Percentiles rank a stretch among this genome's conserved stretches.
These are phyloP conservation scores for Dryobota labecula DNA, from an alignment of 2,888 invertebrate genomes.

Conservation along the genomic window DNA sequence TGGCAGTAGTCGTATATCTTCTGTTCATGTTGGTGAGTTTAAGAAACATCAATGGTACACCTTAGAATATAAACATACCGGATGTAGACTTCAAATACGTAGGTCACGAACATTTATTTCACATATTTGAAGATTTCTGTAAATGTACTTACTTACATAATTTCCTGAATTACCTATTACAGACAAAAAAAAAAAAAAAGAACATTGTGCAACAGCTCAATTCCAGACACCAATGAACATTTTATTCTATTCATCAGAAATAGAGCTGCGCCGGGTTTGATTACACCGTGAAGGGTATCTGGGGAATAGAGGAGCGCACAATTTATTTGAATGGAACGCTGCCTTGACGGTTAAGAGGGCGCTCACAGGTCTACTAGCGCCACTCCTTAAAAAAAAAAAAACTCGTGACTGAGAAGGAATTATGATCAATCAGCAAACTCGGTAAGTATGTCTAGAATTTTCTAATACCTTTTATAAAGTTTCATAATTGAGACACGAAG, in stretches of 20 bases:
- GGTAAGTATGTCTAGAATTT: too few relatives aligned
- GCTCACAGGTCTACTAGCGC: too few relatives aligned
- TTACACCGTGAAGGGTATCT: slow-evolving; percentile 46
- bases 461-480: too few relatives aligned
- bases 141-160: not conserved
- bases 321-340: slow-evolving; percentile 38
- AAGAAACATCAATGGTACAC: not conserved
- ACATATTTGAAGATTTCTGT: not conserved
- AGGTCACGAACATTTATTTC: slow-evolving; percentile 1
- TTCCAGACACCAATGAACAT: slow-evolving; percentile 16
- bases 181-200: not conserved
- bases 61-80: not conserved
- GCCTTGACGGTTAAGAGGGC: slow-evolving; percentile 16
- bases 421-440: too few relatives aligned
- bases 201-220: not conserved
- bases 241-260: slow-evolving; percentile 50
- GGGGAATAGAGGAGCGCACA: slow-evolving; percentile 34
- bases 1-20: not conserved
- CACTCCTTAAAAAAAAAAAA: too few relatives aligned
- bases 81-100: not conserved
- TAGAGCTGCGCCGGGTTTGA: slow-evolving; percentile 41
- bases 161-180: not conserved
- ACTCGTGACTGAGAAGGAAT: too few relatives aligned
- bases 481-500: too few relatives aligned
- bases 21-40: not conserved